Evolutionary conservation across 2,797 vertebrate species (phyloP).

Genomic region (Acestrorhynchus altus): DNA sequence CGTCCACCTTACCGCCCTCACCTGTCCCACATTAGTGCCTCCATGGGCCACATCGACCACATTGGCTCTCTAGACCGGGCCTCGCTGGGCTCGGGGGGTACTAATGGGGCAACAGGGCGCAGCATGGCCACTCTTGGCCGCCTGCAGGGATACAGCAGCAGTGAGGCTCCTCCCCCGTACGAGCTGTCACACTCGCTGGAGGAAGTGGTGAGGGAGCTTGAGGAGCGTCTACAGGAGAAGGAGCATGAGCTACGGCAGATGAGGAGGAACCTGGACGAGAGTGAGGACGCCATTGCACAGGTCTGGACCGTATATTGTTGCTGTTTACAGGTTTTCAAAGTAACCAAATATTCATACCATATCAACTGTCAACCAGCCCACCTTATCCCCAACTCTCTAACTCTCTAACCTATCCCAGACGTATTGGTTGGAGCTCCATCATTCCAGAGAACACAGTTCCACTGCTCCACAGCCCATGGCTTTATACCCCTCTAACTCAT

Average conservation of each 20-base stretch:
- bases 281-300: constrained; percentile 90
- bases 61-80: constrained; percentile 91
- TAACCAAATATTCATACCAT: too few species aligned
- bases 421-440: too few species aligned
- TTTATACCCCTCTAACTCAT: too few species aligned
- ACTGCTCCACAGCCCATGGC: too few species aligned
- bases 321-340: neutral
- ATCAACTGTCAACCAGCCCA: too few species aligned
- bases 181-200: constrained; percentile 91
- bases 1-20: constrained; percentile 86
- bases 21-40: constrained; percentile 90
- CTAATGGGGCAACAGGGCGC: constrained; percentile 80
- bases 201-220: constrained; percentile 88
- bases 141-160: constrained; percentile 81
- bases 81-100: constrained; percentile 70
- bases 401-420: too few species aligned
- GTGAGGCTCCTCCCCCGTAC: constrained; percentile 84
- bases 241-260: constrained; percentile 90
- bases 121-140: constrained; percentile 88
- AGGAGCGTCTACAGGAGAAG: constrained; percentile 89
- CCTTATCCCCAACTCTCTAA: too few species aligned
- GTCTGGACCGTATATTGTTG: constrained; percentile 67
- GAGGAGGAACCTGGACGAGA: constrained; percentile 90
- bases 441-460: too few species aligned
- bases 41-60: constrained; percentile 95